Conservation (phyloP, 1,140 invertebrate species). For the Neodiprion fabricii region DNA sequence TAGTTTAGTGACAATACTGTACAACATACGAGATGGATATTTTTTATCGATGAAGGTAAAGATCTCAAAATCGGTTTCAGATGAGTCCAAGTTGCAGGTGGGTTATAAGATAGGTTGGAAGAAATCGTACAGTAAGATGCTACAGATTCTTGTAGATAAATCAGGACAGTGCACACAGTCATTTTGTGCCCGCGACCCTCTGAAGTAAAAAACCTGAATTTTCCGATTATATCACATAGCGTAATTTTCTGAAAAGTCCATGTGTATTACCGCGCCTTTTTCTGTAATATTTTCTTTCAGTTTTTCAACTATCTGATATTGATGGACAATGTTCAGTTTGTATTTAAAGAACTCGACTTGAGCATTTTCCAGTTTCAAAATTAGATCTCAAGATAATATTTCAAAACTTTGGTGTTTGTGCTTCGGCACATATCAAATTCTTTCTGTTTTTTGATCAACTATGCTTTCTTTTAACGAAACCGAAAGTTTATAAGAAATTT, state of each 20-base stretch:
- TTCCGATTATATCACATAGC: constrained; percentile 40
- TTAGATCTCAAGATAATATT: constrained; percentile 22
- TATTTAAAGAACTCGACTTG: constrained; percentile 18
- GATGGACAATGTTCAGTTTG: constrained; percentile 32
- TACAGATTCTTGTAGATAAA: constrained; percentile 34
- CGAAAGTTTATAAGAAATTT: not conserved
- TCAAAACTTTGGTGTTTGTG: constrained; percentile 17
- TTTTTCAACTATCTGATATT: constrained; percentile 35
- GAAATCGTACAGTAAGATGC: constrained; percentile 37
- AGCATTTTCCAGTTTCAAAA: constrained; percentile 27
- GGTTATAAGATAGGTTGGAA: constrained; percentile 32
- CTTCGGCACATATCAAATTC: constrained; percentile 20
- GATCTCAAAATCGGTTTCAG: not conserved
- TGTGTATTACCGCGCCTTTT: constrained; percentile 33
- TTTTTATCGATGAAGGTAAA: not conserved
- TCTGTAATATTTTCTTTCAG: constrained; percentile 35
- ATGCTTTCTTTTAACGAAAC: constrained; percentile 26
- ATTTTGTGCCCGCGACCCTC: constrained; percentile 38
- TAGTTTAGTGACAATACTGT: constrained; percentile 32
- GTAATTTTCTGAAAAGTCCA: constrained; percentile 45
- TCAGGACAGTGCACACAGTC: constrained; percentile 25
- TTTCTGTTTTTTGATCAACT: constrained; percentile 23
- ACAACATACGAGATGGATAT: constrained; percentile 22
- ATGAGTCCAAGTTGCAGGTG: constrained; percentile 4
- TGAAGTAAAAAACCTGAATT: constrained; percentile 49